Evolutionary conservation across 1,140 invertebrate genomes (phyloP), one percentile per base, ranked within the genome.

Genomic region (Drosophila rufa): DNA sequence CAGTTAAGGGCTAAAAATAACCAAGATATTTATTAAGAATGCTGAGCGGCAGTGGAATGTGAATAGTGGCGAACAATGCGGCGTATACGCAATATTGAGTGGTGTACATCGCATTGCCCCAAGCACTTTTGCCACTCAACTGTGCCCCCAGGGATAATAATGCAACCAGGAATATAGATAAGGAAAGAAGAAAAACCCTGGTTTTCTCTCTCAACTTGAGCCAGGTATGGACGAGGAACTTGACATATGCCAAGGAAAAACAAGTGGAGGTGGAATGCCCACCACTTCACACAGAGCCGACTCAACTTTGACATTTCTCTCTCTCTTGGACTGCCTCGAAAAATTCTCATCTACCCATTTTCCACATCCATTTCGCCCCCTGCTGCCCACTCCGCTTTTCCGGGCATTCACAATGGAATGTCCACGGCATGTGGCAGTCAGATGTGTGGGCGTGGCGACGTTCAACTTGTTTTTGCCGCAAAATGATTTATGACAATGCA

Each of bases 401-500:
- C 53, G 17, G 53, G 46, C 33, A 60, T 30, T 50, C 53, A 75
- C 71, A 79, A 79, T 62, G 58, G 53, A 64, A 79, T 79, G 66
- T 79, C 75, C 65, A 78, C 65, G 75, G 75, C 75, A 53, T 77
- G 74, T 73, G 75, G 74, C 75, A 68, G 62, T 66, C 74, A 62
- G 56, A 55, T 79, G 62, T 59, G 75, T 65, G 74, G 76, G 80
- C 75, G 65, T 83, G 80, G 66, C 56, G 57, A 22, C 62, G 50
- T 58, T 47, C 65, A 71, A 76, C 75, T 86, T 87, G 83, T 82
- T 87, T 87, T 73, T 74, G 70, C 83, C 83, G 80, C 73, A 82
- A 82, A 82, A 87, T 87, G 84, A 87, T 87, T 87, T 87, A 87
- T 87, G 84, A 87, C 83, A 87, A 82, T 82, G 83, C 73, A 75